Percentiles rank a stretch among this genome's conserved stretches.
phyloP scores from a whole-genome alignment of 2,797 vertebrate species.

The Danio albolineatus region DNA sequence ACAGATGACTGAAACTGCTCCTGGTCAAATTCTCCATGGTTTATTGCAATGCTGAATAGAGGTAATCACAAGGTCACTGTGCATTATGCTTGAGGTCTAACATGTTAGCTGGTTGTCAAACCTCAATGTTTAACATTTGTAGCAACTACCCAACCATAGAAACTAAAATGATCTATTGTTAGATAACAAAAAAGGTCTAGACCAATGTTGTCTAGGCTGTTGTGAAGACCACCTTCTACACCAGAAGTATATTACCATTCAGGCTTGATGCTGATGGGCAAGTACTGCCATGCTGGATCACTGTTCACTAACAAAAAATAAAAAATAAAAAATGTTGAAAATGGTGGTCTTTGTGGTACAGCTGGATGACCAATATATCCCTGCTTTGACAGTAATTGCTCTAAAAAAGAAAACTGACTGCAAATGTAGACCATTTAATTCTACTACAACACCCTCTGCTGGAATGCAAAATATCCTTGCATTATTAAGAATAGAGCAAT shows the following conservation, averaged over 20 bases:
- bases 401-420: background rate
- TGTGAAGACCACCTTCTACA: background rate
- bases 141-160: constrained; percentile 11
- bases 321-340: background rate
- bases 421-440: background rate
- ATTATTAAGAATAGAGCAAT: background rate
- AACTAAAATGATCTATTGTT: background rate
- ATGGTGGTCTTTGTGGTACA: constrained; percentile 21
- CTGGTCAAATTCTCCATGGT: constrained; percentile 62
- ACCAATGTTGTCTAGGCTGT: background rate
- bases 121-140: constrained; percentile 30
- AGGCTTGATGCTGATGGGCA: no score
- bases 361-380: background rate
- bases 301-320: background rate
- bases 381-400: background rate
- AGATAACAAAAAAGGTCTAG: background rate
- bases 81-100: constrained; percentile 21
- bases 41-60: constrained; percentile 56
- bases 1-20: constrained; percentile 53
- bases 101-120: constrained; percentile 51
- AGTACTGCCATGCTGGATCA: background rate
- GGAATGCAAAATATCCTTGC: background rate
- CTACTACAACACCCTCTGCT: background rate
- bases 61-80: constrained; percentile 54
- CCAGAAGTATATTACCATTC: background rate